Evolutionary conservation across 2,888 invertebrate species (phyloP), one percentile per base, ranked within the genome.

Genomic region (Crossocerus cetratus): DNA sequence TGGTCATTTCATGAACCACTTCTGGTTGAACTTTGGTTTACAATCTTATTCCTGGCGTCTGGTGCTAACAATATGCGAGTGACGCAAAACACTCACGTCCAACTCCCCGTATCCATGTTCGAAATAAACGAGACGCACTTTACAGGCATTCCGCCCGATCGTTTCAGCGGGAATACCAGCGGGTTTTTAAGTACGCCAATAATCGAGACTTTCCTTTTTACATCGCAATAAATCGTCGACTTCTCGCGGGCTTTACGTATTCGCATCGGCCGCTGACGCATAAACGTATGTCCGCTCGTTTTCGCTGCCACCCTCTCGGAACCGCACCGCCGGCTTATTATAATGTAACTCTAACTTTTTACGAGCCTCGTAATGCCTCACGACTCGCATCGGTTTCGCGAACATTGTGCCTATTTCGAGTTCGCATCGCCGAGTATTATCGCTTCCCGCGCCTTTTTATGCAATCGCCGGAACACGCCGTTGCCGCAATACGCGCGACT

Each of bases 291-390:
- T 60, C 68, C 64, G 77, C 80, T 81, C 83, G 81, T 84, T 84
- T 69, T 76, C 83, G 68, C 68, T 69, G 16, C 18, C 22, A 14
- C 55, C 65, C 67, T 69, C 70, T 67, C 72, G 72, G 78, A 78
- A 77, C 83, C 83, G 76, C 57, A 60, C 55, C 45, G 57, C 66
- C 66, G 58, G 86, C 86, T 89, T 88, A 87, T 89, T 88, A 86
- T 87, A 87, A 87, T 85, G 85, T 86, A 87, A 88, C 87, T 84
- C 80, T 88, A 84, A 87, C 86, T 83, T 89, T 89, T 88, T 88
- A 89, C 84, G 83, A 69, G 77, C 66, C 81, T 86, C 84, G 86
- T 85, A 86, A 87, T 76, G 76, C 61, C 82, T 67, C 78, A 78
- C 76, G 75, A 69, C 80, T 75, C 70, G 75, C 74, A 80, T 76